Base-by-base conservation (phyloP, 2,113 vertebrate species). In the Chrysochloris asiatica region DNA sequence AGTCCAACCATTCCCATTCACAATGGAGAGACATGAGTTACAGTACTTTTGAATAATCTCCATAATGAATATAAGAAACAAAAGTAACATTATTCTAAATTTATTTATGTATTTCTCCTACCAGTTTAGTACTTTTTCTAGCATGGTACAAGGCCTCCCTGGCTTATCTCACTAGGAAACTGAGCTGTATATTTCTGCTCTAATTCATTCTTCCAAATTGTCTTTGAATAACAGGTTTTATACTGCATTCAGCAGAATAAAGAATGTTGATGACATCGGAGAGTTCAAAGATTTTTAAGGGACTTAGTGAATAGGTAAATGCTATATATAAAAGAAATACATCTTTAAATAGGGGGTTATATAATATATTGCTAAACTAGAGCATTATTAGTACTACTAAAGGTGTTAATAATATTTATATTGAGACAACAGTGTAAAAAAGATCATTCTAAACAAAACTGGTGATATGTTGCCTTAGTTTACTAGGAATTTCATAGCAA, bases 141-240 rank as follows among this genome's bases (percentile, higher is more conserved):
- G 17, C 17, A 86, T 14, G 9, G 36, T 24, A 45, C 67, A 52
- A 79, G 10, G n/a, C 30, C 3, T 59, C 9, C 45, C 8, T 67
- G 41, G 36, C 45, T 41, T 50, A 76, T 33, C 86, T 79, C 28
- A 73, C 52, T 36, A 69, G 16, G 30, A 90, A 93, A 56, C 30
- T 72, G n/a, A 87, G 47, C 41, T 67, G 10, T 30, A 45, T 59
- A 71, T 50, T 86, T 88, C 71, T 89, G 56, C 77, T 92, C 43
- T 86, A 93, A 94, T 83, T 86, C 84, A 89, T 22, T 65, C 12
- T 47, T 85, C 36, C 26, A 93, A 91, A 80, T 75, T 24, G 22
- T 61, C 33, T 75, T 75, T 63, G 33, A 89, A 71, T 86, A 48
- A 56, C 71, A 73, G 47, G 19, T 43, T 56, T 91, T 36, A 63